Evolutionary conservation across 1,140 invertebrate species (phyloP).

Genomic region (Drosophila sucinea): DNA sequence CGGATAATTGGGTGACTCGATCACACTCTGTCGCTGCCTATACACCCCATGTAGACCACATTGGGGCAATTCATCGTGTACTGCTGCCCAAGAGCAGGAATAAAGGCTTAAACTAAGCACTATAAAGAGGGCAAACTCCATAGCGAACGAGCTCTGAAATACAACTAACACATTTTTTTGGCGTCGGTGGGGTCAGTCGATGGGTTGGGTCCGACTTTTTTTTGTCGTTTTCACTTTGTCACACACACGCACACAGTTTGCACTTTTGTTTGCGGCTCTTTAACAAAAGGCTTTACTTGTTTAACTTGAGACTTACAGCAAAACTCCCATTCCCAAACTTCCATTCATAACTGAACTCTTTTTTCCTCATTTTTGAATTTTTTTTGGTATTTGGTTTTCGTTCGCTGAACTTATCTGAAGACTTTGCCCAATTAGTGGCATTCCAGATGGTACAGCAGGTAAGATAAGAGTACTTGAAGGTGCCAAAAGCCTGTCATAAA

Average conservation of each 20-base stretch:
- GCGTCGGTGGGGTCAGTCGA: slow-evolving; percentile 27
- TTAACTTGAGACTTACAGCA: slow-evolving; percentile 22
- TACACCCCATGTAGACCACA: slow-evolving; percentile 73
- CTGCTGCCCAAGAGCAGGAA: slow-evolving; percentile 35
- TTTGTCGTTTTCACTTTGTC: slow-evolving; percentile 49
- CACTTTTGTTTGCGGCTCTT: slow-evolving; percentile 67
- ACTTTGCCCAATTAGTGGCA: slow-evolving; percentile 4
- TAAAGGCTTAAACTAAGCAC: slow-evolving; percentile 20
- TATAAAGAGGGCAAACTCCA: slow-evolving; percentile 23
- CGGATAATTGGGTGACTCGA: slow-evolving; percentile 85
- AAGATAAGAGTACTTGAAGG: slow-evolving; percentile 38
- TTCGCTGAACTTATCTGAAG: slow-evolving; percentile 38
- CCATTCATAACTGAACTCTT: slow-evolving; percentile 39
- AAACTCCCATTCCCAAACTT: neutral
- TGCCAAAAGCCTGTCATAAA: slow-evolving; percentile 51
- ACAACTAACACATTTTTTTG: slow-evolving; percentile 51
- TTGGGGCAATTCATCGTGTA: slow-evolving; percentile 71
- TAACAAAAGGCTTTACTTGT: slow-evolving; percentile 68
- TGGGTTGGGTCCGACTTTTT: slow-evolving; percentile 46
- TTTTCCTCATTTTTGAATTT: neutral
- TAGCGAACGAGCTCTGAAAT: slow-evolving; percentile 43
- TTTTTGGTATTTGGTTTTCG: slow-evolving; percentile 11
- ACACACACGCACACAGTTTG: slow-evolving; percentile 63
- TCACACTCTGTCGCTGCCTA: slow-evolving; percentile 72
- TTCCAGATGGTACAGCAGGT: slow-evolving; percentile 1